phyloP scores from a whole-genome alignment of 2,797 vertebrate genomes.

The Mus spretus region DNA sequence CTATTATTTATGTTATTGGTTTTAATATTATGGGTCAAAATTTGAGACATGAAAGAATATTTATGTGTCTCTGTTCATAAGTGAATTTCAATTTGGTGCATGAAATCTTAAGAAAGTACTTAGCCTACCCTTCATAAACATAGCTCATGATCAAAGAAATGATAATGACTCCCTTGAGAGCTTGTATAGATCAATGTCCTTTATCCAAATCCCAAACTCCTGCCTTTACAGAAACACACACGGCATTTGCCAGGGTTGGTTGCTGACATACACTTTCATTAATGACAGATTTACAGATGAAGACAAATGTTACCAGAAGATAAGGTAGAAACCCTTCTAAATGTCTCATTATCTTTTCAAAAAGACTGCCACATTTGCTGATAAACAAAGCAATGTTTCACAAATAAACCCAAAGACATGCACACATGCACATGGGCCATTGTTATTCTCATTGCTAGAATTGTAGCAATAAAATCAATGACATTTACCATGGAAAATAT shows the following conservation, averaged over 20 bases:
- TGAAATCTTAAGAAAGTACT: neutral
- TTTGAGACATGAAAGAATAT: conserved; percentile 17
- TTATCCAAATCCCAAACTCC: conserved; percentile 21
- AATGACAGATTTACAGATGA: conserved; percentile 72
- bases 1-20: neutral
- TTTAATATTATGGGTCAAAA: neutral
- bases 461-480: conserved; percentile 83
- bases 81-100: conserved; percentile 3
- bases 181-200: neutral
- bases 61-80: neutral
- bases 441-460: conserved; percentile 74
- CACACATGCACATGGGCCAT: conserved; percentile 59
- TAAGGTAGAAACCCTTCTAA: conserved; percentile 32
- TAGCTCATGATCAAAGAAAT: neutral
- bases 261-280: conserved; percentile 65
- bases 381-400: conserved; percentile 39
- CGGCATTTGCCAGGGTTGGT: conserved; percentile 54
- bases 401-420: conserved; percentile 33
- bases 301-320: conserved; percentile 75
- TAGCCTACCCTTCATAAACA: conserved; percentile 1
- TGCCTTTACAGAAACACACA: conserved; percentile 24
- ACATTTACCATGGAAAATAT: conserved; percentile 85
- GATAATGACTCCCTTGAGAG: conserved; percentile 23
- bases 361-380: neutral
- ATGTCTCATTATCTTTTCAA: conserved; percentile 56